Conservation (phyloP, 1,140 invertebrate species). For the Rhizoglyphus robini region DNA sequence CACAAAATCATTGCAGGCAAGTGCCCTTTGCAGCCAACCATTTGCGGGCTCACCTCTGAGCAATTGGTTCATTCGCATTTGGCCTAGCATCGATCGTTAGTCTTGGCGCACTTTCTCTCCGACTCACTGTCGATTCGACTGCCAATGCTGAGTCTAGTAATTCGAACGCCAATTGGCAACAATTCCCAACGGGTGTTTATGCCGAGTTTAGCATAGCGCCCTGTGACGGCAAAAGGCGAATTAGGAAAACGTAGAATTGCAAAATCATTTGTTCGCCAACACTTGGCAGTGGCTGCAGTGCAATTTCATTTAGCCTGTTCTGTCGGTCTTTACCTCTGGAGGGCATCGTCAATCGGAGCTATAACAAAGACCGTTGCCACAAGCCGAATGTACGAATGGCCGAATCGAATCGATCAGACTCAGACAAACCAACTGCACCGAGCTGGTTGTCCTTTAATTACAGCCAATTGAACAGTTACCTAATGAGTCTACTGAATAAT, state of each 20-base stretch:
- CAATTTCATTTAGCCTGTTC: not conserved
- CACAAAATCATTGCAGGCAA: too few relatives aligned
- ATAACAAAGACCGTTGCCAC: too few relatives aligned
- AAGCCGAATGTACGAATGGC: too few relatives aligned
- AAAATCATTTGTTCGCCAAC: not conserved
- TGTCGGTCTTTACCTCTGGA: too few relatives aligned
- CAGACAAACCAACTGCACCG: too few relatives aligned
- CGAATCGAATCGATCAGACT: too few relatives aligned
- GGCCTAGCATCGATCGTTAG: not conserved
- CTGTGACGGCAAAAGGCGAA: not conserved
- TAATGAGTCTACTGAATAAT: constrained; percentile 1
- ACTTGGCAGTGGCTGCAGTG: not conserved
- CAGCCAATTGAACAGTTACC: not conserved
- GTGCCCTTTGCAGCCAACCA: too few relatives aligned
- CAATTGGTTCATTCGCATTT: not conserved
- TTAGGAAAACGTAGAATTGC: not conserved
- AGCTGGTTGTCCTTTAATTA: too few relatives aligned
- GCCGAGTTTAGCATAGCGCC: not conserved
- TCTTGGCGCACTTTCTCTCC: not conserved
- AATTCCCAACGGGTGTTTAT: not conserved
- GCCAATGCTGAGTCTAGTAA: not conserved
- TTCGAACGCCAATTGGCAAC: not conserved
- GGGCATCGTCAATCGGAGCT: too few relatives aligned
- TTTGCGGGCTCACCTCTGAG: too few relatives aligned
- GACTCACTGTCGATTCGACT: not conserved